Conservation (phyloP, 2,888 invertebrate species). For the Cyclophora albipunctata region DNA sequence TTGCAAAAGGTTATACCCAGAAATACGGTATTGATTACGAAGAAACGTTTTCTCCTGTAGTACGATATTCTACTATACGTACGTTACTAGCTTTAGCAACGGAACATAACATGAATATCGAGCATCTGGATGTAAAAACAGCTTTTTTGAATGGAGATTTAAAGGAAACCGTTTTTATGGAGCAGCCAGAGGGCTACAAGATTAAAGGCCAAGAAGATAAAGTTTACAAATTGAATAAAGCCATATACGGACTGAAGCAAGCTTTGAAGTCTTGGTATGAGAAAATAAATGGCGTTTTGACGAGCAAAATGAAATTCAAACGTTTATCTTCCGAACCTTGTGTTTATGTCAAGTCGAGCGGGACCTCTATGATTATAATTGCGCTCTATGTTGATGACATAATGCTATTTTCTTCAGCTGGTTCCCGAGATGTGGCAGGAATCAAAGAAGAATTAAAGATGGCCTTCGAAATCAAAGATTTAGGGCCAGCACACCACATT, state of each 20-base stretch:
- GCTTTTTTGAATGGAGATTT: slow-evolving; percentile 9
- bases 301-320: not conserved
- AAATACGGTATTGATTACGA: slow-evolving; percentile 1
- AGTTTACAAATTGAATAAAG: slow-evolving; percentile 9
- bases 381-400: slow-evolving; percentile 1
- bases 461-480: not conserved
- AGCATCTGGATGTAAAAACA: slow-evolving; percentile 9
- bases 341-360: not conserved
- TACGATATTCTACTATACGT: slow-evolving; percentile 8
- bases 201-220: slow-evolving; percentile 3
- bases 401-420: too few relatives aligned
- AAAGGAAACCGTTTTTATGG: slow-evolving; percentile 7
- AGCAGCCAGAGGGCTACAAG: slow-evolving; percentile 6
- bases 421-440: too few relatives aligned
- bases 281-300: not conserved
- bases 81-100: slow-evolving; percentile 6
- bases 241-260: slow-evolving; percentile 14
- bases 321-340: not conserved
- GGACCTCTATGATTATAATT: not conserved
- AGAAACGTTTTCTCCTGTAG: slow-evolving; percentile 8
- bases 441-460: too few relatives aligned
- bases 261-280: slow-evolving; percentile 9
- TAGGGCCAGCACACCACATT: slow-evolving; percentile 1
- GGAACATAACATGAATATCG: slow-evolving; percentile 5
- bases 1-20: slow-evolving; percentile 1